Percentiles rank a stretch among this genome's conserved stretches.
These are phyloP conservation scores for Chelonus formosanus DNA, from an alignment of 2,888 invertebrate genomes.

Conservation along the genomic window DNA sequence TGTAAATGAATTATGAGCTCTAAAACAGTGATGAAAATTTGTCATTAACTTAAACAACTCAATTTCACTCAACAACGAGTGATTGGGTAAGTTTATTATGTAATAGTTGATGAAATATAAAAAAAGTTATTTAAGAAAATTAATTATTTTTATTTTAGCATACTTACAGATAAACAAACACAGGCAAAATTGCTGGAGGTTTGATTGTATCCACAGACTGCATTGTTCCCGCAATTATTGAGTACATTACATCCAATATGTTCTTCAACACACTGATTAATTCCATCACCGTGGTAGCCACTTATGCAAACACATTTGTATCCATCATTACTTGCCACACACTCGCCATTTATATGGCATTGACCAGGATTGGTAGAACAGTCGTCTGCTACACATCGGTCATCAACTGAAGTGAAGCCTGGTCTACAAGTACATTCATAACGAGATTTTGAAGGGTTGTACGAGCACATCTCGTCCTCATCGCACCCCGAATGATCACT, in stretches of 20 bases:
- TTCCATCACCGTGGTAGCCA: conserved; percentile 66
- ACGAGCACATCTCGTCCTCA: conserved; percentile 77
- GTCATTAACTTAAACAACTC: too few relatives aligned
- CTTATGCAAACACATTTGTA: conserved; percentile 75
- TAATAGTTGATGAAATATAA: background rate
- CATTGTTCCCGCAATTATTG: conserved; percentile 83
- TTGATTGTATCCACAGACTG: conserved; percentile 72
- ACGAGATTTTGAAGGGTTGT: conserved; percentile 68
- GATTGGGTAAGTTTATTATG: too few relatives aligned
- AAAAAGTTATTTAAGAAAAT: background rate
- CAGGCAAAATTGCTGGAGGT: conserved; percentile 56
- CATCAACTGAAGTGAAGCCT: conserved; percentile 71
- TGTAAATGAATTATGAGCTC: too few relatives aligned
- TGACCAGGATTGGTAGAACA: conserved; percentile 62
- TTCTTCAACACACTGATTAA: conserved; percentile 58
- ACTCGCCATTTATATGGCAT: conserved; percentile 69
- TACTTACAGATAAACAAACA: conserved; percentile 56
- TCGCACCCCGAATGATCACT: conserved; percentile 74
- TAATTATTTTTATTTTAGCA: background rate
- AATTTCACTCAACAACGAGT: too few relatives aligned
- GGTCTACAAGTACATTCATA: conserved; percentile 82
- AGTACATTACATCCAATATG: conserved; percentile 74
- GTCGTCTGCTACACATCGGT: conserved; percentile 54
- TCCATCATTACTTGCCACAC: conserved; percentile 59
- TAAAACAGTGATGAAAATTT: conserved; percentile 1